phyloP scores from a whole-genome alignment of 1,140 invertebrate genomes.

The Proctacanthus coquilletti region DNA sequence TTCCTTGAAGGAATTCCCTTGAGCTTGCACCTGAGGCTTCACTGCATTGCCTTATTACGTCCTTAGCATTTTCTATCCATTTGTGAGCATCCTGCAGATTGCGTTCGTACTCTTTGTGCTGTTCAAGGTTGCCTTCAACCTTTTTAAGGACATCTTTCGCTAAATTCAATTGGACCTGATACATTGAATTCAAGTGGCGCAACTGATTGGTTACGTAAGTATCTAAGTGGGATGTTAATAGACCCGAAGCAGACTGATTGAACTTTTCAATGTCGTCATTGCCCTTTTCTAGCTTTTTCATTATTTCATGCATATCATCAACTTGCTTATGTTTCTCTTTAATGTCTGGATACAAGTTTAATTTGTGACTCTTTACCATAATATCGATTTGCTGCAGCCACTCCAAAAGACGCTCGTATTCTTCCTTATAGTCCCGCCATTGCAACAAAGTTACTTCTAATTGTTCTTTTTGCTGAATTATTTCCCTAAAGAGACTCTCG shows the following conservation, averaged over 20 bases:
- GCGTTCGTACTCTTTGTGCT: slow-evolving; percentile 70
- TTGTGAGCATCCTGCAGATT: slow-evolving; percentile 62
- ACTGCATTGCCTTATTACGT: slow-evolving; percentile 64
- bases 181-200: slow-evolving; percentile 76
- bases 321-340: slow-evolving; percentile 78
- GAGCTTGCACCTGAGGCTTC: slow-evolving; percentile 63
- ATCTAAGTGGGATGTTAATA: slow-evolving; percentile 73
- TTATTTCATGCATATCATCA: slow-evolving; percentile 58
- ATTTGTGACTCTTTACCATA: slow-evolving; percentile 78
- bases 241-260: slow-evolving; percentile 54
- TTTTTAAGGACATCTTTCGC: slow-evolving; percentile 88
- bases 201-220: slow-evolving; percentile 84
- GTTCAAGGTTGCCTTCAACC: slow-evolving; percentile 76
- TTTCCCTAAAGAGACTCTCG: slow-evolving; percentile 69
- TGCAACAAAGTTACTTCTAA: slow-evolving; percentile 66
- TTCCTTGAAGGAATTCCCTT: slow-evolving; percentile 66
- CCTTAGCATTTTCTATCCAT: slow-evolving; percentile 80
- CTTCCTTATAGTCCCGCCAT: slow-evolving; percentile 83
- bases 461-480: slow-evolving; percentile 69
- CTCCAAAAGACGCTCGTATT: slow-evolving; percentile 78
- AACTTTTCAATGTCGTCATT: slow-evolving; percentile 72
- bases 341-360: slow-evolving; percentile 62
- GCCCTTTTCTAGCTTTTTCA: slow-evolving; percentile 60
- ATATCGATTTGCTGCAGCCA: slow-evolving; percentile 91
- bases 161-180: slow-evolving; percentile 77